Percentiles rank a stretch among this genome's conserved stretches.
Evolutionary conservation across 2,113 vertebrate genomes (phyloP).

Genomic region (Sebastes fasciatus): DNA sequence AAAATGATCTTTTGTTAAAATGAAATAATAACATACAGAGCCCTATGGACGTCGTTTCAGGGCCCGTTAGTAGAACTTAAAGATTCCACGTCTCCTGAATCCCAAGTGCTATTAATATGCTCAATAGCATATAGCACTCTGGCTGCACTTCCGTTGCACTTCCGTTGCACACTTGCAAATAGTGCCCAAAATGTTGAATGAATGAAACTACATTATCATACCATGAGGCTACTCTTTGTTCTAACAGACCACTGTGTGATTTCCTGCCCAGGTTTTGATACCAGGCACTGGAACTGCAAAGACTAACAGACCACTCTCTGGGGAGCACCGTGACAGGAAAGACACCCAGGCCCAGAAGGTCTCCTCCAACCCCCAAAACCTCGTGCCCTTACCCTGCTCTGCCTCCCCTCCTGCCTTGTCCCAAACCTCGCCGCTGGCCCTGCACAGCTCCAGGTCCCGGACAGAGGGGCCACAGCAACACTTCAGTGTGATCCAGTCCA

Average conservation of each 20-base stretch:
- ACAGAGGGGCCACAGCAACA: slow-evolving; percentile 93
- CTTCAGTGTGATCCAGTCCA: slow-evolving; percentile 98
- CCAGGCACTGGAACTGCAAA: slow-evolving; percentile 86
- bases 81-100: too few relatives aligned
- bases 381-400: slow-evolving; percentile 89
- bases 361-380: slow-evolving; percentile 88
- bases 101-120: too few relatives aligned
- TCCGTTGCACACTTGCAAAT: neutral
- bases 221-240: slow-evolving; percentile 19
- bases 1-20: neutral
- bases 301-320: slow-evolving; percentile 85
- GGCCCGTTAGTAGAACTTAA: too few relatives aligned
- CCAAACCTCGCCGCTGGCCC: slow-evolving; percentile 90
- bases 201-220: slow-evolving; percentile 27
- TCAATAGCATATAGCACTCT: too few relatives aligned
- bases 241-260: slow-evolving; percentile 17
- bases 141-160: too few relatives aligned
- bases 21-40: neutral
- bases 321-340: slow-evolving; percentile 87
- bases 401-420: slow-evolving; percentile 89
- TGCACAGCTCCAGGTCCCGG: slow-evolving; percentile 92
- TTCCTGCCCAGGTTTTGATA: slow-evolving; percentile 86
- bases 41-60: too few relatives aligned
- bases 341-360: slow-evolving; percentile 79
- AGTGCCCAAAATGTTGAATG: slow-evolving; percentile 32